These are phyloP conservation scores for Drosophila sp. DNA, from an alignment of 1,140 invertebrate genomes.

Conservation along the genomic window DNA sequence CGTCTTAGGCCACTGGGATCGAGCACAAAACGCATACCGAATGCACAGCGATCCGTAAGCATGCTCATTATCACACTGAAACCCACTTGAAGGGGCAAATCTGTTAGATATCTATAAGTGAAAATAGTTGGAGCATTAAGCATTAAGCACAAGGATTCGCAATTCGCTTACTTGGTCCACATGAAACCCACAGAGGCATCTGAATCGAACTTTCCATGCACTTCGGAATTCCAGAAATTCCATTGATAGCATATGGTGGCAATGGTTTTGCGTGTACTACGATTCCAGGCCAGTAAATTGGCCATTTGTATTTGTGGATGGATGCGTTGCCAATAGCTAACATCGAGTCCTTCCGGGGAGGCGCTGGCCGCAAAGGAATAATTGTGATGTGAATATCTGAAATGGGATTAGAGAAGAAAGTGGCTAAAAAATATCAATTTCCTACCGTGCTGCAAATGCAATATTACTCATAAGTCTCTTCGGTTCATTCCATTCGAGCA, in stretches of 20 bases:
- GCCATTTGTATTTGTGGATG: constrained; percentile 78
- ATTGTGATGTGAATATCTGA: constrained; percentile 60
- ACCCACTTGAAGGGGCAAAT: constrained; percentile 67
- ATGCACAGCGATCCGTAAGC: constrained; percentile 71
- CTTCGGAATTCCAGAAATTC: constrained; percentile 71
- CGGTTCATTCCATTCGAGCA: constrained; percentile 72
- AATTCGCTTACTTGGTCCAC: constrained; percentile 59
- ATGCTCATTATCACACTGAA: constrained; percentile 74
- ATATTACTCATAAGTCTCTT: constrained; percentile 49
- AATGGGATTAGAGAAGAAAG: not conserved
- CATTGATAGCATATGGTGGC: constrained; percentile 77
- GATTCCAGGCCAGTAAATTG: constrained; percentile 72
- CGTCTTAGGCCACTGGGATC: constrained; percentile 71
- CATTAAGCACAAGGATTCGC: not conserved
- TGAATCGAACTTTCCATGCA: constrained; percentile 75
- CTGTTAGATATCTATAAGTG: constrained; percentile 47
- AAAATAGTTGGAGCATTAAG: not conserved
- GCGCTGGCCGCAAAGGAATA: constrained; percentile 66
- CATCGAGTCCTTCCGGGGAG: constrained; percentile 67
- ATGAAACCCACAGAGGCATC: constrained; percentile 77
- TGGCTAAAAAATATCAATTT: not conserved
- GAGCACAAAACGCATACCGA: constrained; percentile 71
- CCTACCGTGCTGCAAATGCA: constrained; percentile 70
- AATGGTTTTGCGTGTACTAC: constrained; percentile 67
- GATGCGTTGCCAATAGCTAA: constrained; percentile 81